A percentile compares a stretch with the other conserved stretches of the same genome.
phyloP scores from a whole-genome alignment of 2,888 invertebrate genomes.

The Caenorhabditis doughertyi region DNA sequence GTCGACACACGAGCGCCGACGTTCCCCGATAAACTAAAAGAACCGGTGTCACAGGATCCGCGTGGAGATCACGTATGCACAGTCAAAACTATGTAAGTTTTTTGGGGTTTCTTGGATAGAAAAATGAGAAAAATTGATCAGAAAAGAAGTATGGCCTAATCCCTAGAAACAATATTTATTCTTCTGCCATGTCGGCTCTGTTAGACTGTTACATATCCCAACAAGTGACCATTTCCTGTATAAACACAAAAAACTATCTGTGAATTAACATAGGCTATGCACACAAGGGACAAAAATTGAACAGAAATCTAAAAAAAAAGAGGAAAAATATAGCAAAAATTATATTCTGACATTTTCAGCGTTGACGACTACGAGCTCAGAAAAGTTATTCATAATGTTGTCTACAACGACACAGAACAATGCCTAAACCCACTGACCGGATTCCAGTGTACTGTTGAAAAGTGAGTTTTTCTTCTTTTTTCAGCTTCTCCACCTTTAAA shows the following conservation, averaged over 20 bases:
- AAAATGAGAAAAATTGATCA: not conserved
- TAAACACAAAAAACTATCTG: not conserved
- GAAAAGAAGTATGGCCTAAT: not conserved
- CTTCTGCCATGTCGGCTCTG: no score
- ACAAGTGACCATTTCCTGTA: conserved; percentile 9
- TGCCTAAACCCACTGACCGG: conserved; percentile 75
- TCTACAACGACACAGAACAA: conserved; percentile 65
- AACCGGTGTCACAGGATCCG: conserved; percentile 50
- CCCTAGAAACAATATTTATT: not conserved
- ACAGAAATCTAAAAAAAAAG: not conserved
- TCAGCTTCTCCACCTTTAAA: not conserved
- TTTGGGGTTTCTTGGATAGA: no score
- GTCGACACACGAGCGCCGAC: conserved; percentile 21
- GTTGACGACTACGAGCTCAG: conserved; percentile 69
- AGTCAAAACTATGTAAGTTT: conserved; percentile 66
- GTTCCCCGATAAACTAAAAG: not conserved
- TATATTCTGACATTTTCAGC: conserved; percentile 46
- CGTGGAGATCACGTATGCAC: conserved; percentile 74
- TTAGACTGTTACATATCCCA: not conserved
- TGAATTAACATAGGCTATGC: no score
- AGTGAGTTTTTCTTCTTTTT: conserved; percentile 43
- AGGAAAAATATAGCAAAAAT: not conserved
- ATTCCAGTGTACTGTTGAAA: conserved; percentile 75
- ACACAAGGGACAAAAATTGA: not conserved
- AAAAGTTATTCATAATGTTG: conserved; percentile 65